Base-by-base conservation (phyloP, 2,113 vertebrate genomes). In the Melanerpes formicivorus region DNA sequence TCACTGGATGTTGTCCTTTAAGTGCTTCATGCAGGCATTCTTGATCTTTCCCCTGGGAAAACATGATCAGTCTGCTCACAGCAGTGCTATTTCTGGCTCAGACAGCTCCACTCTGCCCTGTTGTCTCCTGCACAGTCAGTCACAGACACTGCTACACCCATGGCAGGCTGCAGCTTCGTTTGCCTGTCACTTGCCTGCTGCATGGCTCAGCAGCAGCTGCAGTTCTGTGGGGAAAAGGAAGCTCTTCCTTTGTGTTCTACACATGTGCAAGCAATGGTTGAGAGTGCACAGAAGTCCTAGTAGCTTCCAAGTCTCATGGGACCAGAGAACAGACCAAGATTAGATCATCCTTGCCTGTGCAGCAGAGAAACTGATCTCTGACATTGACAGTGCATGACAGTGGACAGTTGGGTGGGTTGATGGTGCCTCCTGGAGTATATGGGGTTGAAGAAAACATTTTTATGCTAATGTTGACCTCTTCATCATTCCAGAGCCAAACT, bases 401-500 rank as follows among this genome's bases (percentile, higher is more conserved):
- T 22, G 29, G 85, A 87, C 72, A 69, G 76, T 58, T 80, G 79
- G 32, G 56, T 60, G 65, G 19, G 14, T 65, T 72, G 48, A 46
- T 52, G 75, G 21, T 37, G 54, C 14, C 23, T 84, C 4, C 69
- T 56, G 8, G 62, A 67, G 32, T 11, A 18, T 6, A n/a, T 34
- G 58, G 42, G 69, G 11, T 19, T 59, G 65, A 56, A 30, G 56
- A 67, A 85, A 23, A 14, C 11, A 25, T 59, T 65, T 66, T 59
- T 22, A 30, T 72, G 26, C 52, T 93, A 56, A 94, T 18, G 40
- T 18, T 10, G 70, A 55, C n/a, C 72, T 25, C 23, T 58, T 60
- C 54, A 8, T 95, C 54, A 26, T 95, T 56, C 4, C 97, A 99
- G 99, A 97, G 99, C 99, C 93, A 99, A 99, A 95, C 96, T 99